Percentiles rank a stretch among this genome's conserved stretches.
Conservation (phyloP, 2,113 vertebrate genomes). For the Oreocharis arfaki region DNA sequence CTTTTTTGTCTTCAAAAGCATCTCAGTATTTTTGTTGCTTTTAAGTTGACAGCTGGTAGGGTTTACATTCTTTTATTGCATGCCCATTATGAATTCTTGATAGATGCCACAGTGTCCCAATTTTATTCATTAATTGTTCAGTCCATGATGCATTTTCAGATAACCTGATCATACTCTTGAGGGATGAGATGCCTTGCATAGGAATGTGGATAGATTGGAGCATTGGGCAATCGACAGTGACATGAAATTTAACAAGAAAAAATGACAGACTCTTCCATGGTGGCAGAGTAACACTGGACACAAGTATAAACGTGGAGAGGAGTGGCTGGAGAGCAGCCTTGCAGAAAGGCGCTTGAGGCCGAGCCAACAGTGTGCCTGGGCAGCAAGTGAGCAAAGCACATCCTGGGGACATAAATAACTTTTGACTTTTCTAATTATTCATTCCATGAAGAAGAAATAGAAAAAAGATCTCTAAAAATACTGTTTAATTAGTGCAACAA, state of each 20-base stretch:
- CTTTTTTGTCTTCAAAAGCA: not conserved
- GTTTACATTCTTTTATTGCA: not conserved
- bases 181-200: not conserved
- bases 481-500: not conserved
- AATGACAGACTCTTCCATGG: not conserved
- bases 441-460: not conserved
- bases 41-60: not conserved
- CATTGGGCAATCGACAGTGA: not conserved
- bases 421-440: not conserved
- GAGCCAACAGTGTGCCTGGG: not conserved
- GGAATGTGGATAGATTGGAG: not conserved
- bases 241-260: not conserved
- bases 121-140: not conserved
- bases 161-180: not conserved
- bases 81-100: not conserved
- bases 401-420: not conserved
- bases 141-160: not conserved
- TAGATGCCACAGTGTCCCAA: not conserved
- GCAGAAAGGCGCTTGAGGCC: not conserved
- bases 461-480: not conserved
- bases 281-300: no score
- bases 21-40: not conserved
- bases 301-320: not conserved
- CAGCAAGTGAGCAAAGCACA: not conserved
- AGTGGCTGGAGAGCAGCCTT: not conserved